Evolutionary conservation across 2,797 vertebrate species (phyloP).

Genomic region (Staurois parvus): DNA sequence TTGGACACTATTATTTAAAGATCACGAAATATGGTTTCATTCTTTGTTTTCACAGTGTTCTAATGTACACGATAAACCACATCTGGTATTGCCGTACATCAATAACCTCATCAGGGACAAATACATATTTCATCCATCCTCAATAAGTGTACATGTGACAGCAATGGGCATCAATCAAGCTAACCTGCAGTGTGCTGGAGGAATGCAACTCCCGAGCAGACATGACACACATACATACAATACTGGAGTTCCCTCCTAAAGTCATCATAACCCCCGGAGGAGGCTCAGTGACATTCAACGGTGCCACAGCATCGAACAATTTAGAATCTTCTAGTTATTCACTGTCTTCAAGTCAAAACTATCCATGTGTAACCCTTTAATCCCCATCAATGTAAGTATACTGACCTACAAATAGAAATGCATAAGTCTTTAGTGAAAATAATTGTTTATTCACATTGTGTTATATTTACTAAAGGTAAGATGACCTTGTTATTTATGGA

Average conservation of each 20-base stretch:
- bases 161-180: slow-evolving; percentile 41
- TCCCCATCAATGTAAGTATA: no score
- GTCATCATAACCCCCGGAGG: neutral
- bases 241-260: neutral
- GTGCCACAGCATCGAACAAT: neutral
- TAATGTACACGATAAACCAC: slow-evolving; percentile 23
- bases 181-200: slow-evolving; percentile 13
- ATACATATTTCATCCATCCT: slow-evolving; percentile 52
- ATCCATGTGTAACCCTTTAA: no score
- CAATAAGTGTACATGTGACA: slow-evolving; percentile 50
- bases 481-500: no score
- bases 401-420: no score
- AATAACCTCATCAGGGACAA: slow-evolving; percentile 48
- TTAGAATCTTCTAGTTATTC: neutral
- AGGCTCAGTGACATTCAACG: neutral
- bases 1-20: neutral
- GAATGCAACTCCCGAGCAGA: slow-evolving; percentile 1
- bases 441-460: no score
- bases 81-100: slow-evolving; percentile 20
- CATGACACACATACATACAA: slow-evolving; percentile 21
- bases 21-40: slow-evolving; percentile 14
- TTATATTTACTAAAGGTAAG: no score
- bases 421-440: no score
- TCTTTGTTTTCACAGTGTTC: slow-evolving; percentile 32
- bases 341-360: no score